These are phyloP conservation scores for Rallus limicola DNA, from an alignment of 2,113 vertebrate species.

Conservation along the genomic window DNA sequence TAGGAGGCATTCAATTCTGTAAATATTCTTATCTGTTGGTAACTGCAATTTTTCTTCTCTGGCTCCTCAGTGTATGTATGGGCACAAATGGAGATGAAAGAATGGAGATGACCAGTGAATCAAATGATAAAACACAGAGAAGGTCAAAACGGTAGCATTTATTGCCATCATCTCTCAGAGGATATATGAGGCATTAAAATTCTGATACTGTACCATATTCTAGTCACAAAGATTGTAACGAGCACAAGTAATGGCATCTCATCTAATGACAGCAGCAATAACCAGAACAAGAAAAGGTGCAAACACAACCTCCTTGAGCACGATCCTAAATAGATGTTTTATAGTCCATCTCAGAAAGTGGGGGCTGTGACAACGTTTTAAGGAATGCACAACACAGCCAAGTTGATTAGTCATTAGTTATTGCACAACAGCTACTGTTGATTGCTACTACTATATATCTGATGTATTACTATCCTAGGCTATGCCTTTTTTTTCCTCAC, in stretches of 20 bases:
- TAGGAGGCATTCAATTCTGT: not conserved
- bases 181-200: slow-evolving; percentile 70
- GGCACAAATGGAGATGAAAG: not conserved
- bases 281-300: slow-evolving; percentile 8
- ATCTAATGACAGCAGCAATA: slow-evolving; percentile 42
- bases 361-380: not conserved
- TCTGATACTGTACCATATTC: slow-evolving; percentile 53
- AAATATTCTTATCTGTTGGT: slow-evolving; percentile 22
- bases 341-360: not conserved
- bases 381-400: not conserved
- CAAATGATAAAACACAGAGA: slow-evolving; percentile 53
- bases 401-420: not conserved
- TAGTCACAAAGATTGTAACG: slow-evolving; percentile 67
- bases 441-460: not conserved
- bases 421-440: not conserved
- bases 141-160: slow-evolving; percentile 69
- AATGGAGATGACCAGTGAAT: slow-evolving; percentile 23
- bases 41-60: not conserved
- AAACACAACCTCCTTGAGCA: not conserved
- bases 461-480: not conserved
- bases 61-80: not conserved
- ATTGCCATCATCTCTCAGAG: slow-evolving; percentile 59
- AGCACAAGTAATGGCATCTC: slow-evolving; percentile 42
- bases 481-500: not conserved
- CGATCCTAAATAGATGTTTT: slow-evolving; percentile 5